Conservation (phyloP, 35 echinoderm and acorn worm genomes). For the Holothuria glaberrima region DNA sequence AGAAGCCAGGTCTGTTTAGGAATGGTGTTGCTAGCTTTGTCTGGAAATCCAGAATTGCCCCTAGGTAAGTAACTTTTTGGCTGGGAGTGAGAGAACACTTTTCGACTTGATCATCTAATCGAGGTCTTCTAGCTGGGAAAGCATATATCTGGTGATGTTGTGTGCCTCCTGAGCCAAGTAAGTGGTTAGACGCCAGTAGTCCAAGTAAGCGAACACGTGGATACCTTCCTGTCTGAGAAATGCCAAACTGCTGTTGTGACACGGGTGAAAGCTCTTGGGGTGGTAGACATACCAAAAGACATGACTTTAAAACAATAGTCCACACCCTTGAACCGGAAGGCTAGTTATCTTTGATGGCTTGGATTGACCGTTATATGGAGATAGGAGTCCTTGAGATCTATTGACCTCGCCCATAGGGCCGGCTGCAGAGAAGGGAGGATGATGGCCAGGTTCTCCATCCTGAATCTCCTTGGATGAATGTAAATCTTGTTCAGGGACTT, state of each 20-base stretch:
- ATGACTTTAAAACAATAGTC: background rate
- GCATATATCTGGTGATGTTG: too few relatives aligned
- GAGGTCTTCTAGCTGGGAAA: too few relatives aligned
- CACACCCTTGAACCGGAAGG: background rate
- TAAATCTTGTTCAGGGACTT: background rate
- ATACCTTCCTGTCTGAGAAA: background rate
- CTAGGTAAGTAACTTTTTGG: too few relatives aligned
- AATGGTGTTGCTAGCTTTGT: too few relatives aligned
- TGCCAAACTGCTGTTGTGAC: constrained; percentile 1
- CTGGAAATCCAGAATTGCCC: too few relatives aligned
- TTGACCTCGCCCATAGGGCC: background rate
- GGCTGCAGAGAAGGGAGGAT: background rate
- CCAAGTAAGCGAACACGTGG: background rate
- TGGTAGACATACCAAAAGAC: background rate
- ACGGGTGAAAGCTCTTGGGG: background rate
- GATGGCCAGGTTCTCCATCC: background rate
- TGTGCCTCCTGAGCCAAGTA: too few relatives aligned
- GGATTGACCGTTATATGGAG: background rate
- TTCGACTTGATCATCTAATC: too few relatives aligned
- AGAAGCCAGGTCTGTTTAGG: too few relatives aligned
- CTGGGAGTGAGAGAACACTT: too few relatives aligned
- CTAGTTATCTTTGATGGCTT: background rate
- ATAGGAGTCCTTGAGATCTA: background rate
- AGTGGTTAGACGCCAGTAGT: too few relatives aligned
- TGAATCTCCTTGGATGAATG: background rate